Evolutionary conservation across 2,888 invertebrate species (phyloP).

Genomic region (Andrena flavipes): DNA sequence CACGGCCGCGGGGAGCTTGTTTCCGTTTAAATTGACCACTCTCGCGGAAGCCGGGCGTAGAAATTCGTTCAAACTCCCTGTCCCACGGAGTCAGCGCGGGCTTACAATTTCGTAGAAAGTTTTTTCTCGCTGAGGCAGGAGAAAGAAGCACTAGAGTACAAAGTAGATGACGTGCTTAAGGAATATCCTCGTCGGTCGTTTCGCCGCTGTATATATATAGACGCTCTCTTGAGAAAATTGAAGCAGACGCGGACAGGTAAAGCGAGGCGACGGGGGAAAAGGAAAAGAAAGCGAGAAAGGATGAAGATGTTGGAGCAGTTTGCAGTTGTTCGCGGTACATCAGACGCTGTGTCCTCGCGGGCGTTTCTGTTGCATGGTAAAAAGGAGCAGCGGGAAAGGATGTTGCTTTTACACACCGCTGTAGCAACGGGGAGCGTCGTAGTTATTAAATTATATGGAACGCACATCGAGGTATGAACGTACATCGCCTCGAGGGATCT

Average conservation of each 20-base stretch:
- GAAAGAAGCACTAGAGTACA: conserved; percentile 30
- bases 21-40: background rate
- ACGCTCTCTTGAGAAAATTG: conserved; percentile 61
- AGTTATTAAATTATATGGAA: conserved; percentile 3
- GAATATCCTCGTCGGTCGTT: conserved; percentile 51
- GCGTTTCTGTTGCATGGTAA: conserved; percentile 10
- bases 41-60: background rate
- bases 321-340: conserved; percentile 38
- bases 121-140: conserved; percentile 45
- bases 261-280: conserved; percentile 28
- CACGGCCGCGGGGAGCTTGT: background rate
- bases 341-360: conserved; percentile 20
- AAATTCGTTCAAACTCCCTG: conserved; percentile 33
- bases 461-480: conserved; percentile 13
- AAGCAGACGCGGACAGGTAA: conserved; percentile 52
- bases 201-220: conserved; percentile 31
- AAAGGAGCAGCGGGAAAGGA: conserved; percentile 7
- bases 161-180: conserved; percentile 60
- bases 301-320: conserved; percentile 47
- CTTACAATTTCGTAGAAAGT: conserved; percentile 43
- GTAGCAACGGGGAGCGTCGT: background rate
- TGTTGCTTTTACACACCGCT: conserved; percentile 13
- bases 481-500: too few species aligned
- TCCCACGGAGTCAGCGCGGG: conserved; percentile 28
- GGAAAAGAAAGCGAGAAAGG: conserved; percentile 32